Conservation (phyloP, 92 coral and sea anemone species). For the Umimayanthus chanpuru region DNA sequence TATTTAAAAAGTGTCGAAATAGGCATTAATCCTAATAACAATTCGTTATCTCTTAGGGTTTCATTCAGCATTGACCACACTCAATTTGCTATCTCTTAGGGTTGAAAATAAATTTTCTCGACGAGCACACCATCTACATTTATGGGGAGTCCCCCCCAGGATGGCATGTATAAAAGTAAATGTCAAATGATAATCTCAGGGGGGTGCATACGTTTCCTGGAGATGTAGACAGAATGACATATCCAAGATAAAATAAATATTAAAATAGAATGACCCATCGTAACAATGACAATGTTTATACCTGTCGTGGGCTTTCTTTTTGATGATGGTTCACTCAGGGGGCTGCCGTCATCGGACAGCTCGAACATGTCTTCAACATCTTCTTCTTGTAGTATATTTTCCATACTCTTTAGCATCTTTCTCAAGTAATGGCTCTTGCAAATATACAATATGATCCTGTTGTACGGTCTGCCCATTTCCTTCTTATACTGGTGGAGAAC, state of each 20-base stretch:
- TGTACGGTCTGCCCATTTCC: slow-evolving; percentile 34
- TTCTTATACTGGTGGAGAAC: slow-evolving; percentile 24
- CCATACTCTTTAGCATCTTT: background rate
- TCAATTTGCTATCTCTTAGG: too few species aligned
- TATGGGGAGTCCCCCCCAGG: too few species aligned
- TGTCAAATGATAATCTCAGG: too few species aligned
- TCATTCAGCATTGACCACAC: too few species aligned
- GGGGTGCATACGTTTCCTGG: too few species aligned
- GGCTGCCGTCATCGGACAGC: slow-evolving; percentile 26
- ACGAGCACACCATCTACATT: too few species aligned
- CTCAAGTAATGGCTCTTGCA: slow-evolving; percentile 21
- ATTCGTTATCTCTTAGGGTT: too few species aligned
- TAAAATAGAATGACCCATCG: slow-evolving; percentile 19
- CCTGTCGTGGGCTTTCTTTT: slow-evolving; percentile 34
- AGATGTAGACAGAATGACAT: slow-evolving; percentile 28
- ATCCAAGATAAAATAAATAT: slow-evolving; percentile 6
- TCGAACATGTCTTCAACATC: slow-evolving; percentile 32
- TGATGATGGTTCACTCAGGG: slow-evolving; percentile 18
- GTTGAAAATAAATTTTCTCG: too few species aligned
- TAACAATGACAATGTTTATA: slow-evolving; percentile 28
- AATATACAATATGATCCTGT: slow-evolving; percentile 21
- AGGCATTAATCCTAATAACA: too few species aligned
- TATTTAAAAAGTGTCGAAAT: too few species aligned
- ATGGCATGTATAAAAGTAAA: too few species aligned
- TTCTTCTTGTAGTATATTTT: slow-evolving; percentile 34